Evolutionary conservation across 2,113 vertebrate genomes (phyloP), one percentile per base, ranked within the genome.

Genomic region (Sinocyclocheilus anophthalmus): DNA sequence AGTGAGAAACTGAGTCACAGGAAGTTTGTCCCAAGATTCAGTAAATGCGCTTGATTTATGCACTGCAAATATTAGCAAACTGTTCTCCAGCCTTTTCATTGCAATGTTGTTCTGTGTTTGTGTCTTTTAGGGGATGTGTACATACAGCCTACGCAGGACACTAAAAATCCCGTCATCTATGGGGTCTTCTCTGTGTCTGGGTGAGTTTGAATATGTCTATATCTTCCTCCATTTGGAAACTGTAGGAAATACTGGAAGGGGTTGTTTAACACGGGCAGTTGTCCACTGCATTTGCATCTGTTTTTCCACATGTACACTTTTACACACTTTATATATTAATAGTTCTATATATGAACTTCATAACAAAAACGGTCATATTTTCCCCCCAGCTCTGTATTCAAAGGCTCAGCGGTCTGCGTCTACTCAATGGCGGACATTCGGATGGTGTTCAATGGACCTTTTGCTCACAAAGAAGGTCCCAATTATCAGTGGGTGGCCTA

Each of bases 401-500:
- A 98, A 90, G 98, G 98, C 85, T 99, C 98, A 0, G 98, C 98
- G 0, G 97, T 99, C 26, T 99, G 98, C 1, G 97, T 99, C 48
- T 99, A 99, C 93, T 98, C 98, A 30, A 99, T 99, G 98, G 96
- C 97, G 0, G 98, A 99, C 90, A 97, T 99, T 65, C 97, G 98
- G 86, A 98, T 98, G 97, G 98, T 99, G 89, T 99, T 99, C 95
- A 99, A 99, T 0, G 98, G 98, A 72, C 98, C 98, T n/a, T 99
- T 99, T 2, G 98, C 98, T 0, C 98, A 99, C 93, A 99, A 99
- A 88, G 98, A 99, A 83, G 98, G 98, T 67, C 98, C 98, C 89
- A 98, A 97, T 94, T 99, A 99, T 92, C 98, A 99, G 91, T 99
- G 97, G 97, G 97, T 99, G 95, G 96, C 98, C 85, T 99, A 97